phyloP scores from a whole-genome alignment of 2,888 invertebrate genomes.

The Allophyes oxyacanthae region DNA sequence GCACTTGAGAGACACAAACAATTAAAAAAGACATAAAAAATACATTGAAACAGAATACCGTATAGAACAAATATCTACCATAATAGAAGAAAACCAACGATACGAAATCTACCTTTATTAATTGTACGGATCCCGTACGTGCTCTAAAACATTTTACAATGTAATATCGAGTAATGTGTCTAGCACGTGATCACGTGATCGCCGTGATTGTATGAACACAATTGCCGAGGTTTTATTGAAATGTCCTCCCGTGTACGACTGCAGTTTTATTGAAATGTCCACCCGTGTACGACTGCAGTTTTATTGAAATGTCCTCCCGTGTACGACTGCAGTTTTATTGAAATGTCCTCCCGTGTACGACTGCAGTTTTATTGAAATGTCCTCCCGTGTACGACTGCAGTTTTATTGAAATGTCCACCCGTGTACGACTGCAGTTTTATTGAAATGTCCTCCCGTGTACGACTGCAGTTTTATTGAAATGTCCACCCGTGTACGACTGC shows the following conservation, averaged over 20 bases:
- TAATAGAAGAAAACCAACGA: too few relatives aligned
- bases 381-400: constrained; percentile 8
- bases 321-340: constrained; percentile 18
- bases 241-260: constrained; percentile 52
- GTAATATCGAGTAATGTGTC: constrained; percentile 6
- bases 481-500: too few relatives aligned
- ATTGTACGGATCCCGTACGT: background rate
- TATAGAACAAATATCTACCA: too few relatives aligned
- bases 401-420: too few relatives aligned
- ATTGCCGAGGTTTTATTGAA: constrained; percentile 57
- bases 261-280: too few relatives aligned
- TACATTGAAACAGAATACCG: too few relatives aligned
- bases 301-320: too few relatives aligned
- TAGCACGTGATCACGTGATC: constrained; percentile 27
- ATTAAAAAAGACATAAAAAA: too few relatives aligned
- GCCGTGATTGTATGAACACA: constrained; percentile 18
- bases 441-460: background rate
- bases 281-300: constrained; percentile 18
- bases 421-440: too few relatives aligned
- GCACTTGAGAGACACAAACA: too few relatives aligned
- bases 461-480: constrained; percentile 19
- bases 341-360: too few relatives aligned
- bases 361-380: too few relatives aligned
- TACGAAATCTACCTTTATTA: background rate
- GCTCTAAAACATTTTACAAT: constrained; percentile 3